Evolutionary conservation across 2,113 vertebrate species (phyloP).

Genomic region (Glaucidium brasilianum): DNA sequence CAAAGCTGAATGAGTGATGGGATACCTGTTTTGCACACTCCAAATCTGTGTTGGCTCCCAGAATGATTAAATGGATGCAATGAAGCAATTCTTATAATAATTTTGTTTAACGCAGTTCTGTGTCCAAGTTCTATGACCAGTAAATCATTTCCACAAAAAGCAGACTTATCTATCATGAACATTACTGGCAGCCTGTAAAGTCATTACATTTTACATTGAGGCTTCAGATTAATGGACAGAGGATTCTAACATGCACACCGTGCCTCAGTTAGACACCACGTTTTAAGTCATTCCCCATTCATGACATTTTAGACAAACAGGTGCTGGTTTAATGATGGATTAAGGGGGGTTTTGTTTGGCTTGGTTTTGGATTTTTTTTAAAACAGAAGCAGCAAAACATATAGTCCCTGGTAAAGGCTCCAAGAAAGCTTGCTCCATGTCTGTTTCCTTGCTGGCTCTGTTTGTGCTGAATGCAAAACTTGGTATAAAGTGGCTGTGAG

Average conservation of each 20-base stretch:
- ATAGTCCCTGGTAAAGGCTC: neutral
- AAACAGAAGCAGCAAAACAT: neutral
- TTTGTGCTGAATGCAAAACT: neutral
- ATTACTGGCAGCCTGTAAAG: neutral
- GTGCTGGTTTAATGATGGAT: neutral
- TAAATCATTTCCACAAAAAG: neutral
- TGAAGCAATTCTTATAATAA: conserved; percentile 1
- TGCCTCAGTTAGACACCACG: neutral
- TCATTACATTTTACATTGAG: neutral
- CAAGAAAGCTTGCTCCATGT: neutral
- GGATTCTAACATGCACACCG: neutral
- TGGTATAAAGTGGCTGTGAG: neutral
- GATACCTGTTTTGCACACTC: neutral
- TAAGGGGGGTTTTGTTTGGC: neutral
- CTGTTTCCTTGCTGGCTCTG: neutral
- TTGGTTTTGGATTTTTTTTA: neutral
- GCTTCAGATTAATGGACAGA: neutral
- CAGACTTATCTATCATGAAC: neutral
- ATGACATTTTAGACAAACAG: neutral
- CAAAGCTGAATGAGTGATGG: neutral
- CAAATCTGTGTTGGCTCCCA: neutral
- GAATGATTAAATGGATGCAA: neutral
- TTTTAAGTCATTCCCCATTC: neutral
- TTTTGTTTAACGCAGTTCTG: neutral
- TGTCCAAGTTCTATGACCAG: neutral